phyloP scores from a whole-genome alignment of 2,797 vertebrate genomes.

The Rhinella marina region DNA sequence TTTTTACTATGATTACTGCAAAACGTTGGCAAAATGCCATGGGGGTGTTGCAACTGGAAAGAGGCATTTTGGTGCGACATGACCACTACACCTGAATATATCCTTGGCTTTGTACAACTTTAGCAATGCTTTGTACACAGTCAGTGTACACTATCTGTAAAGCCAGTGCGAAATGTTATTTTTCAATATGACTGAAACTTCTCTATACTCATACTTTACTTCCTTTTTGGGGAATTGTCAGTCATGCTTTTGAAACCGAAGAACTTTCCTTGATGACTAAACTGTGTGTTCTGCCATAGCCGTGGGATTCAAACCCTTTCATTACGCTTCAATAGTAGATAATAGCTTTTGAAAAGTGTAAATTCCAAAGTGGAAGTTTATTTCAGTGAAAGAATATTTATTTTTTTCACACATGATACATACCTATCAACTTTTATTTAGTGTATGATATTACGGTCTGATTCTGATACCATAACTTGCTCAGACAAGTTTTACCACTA shows the following conservation, averaged over 20 bases:
- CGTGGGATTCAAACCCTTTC: neutral
- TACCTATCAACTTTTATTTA: neutral
- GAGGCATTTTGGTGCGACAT: no score
- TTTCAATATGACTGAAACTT: constrained; percentile 1
- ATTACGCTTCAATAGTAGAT: neutral
- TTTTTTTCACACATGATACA: neutral
- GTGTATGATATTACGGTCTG: neutral
- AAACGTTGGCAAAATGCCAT: no score
- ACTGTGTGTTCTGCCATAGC: neutral
- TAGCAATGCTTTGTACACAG: neutral
- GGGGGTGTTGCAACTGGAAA: no score
- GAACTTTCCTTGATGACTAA: constrained; percentile 20
- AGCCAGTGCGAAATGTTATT: neutral
- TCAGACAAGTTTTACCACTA: neutral
- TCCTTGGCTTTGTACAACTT: neutral
- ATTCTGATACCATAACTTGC: neutral
- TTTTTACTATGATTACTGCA: no score
- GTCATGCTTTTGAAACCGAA: neutral
- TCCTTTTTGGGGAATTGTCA: constrained; percentile 3
- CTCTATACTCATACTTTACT: neutral
- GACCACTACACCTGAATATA: no score
- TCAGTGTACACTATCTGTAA: no score
- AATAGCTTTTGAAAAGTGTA: constrained; percentile 5
- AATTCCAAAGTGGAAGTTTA: constrained; percentile 21
- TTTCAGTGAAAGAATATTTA: neutral